phyloP scores from a whole-genome alignment of 2,797 vertebrate species.

The Bovichtus variegatus region DNA sequence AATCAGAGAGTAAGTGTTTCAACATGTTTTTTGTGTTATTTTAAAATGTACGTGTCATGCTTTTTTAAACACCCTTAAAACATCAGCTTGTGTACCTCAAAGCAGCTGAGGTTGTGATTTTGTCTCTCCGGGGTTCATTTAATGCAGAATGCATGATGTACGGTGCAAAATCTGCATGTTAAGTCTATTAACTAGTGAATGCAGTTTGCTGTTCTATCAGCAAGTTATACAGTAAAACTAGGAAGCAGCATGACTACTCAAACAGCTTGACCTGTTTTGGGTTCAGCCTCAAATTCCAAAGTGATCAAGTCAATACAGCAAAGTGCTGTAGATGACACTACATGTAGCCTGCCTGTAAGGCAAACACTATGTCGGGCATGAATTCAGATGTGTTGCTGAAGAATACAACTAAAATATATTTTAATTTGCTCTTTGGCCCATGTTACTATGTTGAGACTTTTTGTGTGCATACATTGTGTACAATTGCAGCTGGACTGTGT shows the following conservation, averaged over 20 bases:
- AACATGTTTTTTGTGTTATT: neutral
- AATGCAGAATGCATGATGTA: constrained; percentile 59
- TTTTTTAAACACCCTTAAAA: constrained; percentile 11
- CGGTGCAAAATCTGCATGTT: constrained; percentile 59
- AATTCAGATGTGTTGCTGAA: constrained; percentile 27
- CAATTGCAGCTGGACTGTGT: constrained; percentile 58
- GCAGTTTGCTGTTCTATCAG: constrained; percentile 35
- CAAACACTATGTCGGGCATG: constrained; percentile 19
- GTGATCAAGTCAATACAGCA: neutral
- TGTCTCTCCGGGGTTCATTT: constrained; percentile 13
- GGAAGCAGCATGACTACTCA: constrained; percentile 57
- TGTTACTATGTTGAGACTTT: constrained; percentile 48
- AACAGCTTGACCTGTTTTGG: neutral
- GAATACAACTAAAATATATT: constrained; percentile 16
- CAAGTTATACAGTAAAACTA: constrained; percentile 28
- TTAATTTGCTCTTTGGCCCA: constrained; percentile 33
- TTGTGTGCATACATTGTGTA: constrained; percentile 41
- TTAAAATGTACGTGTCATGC: neutral
- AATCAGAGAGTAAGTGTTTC: neutral
- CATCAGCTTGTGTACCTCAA: constrained; percentile 13
- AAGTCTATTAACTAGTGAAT: constrained; percentile 55
- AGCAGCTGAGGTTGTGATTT: constrained; percentile 10
- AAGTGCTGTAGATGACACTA: constrained; percentile 1
- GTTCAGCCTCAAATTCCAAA: constrained; percentile 29
- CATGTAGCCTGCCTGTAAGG: constrained; percentile 10